Conservation (phyloP, 1,140 invertebrate genomes). For the Drosophila nigromelanica region DNA sequence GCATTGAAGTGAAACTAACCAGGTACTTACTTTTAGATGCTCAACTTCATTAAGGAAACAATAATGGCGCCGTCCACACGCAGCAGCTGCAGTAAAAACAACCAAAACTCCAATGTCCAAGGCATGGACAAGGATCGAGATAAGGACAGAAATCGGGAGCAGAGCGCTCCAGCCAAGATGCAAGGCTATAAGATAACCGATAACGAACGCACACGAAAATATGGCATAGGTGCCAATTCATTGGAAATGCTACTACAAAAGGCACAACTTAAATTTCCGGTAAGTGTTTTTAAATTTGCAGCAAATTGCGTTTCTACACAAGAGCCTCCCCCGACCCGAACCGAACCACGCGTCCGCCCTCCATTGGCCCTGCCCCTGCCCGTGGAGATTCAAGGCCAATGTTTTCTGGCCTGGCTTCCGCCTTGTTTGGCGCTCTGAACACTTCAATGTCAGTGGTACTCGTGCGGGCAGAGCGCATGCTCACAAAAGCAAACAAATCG, state of each 20-base stretch:
- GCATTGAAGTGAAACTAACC: background rate
- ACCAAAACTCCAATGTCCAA: conserved; percentile 19
- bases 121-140: conserved; percentile 30
- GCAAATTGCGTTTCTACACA: conserved; percentile 34
- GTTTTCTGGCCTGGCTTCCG: conserved; percentile 61
- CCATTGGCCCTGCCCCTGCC: conserved; percentile 47
- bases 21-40: conserved; percentile 44
- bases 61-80: conserved; percentile 78
- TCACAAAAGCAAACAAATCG: conserved; percentile 13
- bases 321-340: background rate
- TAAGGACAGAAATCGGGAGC: conserved; percentile 32
- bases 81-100: conserved; percentile 39
- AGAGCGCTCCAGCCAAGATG: conserved; percentile 77
- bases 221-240: conserved; percentile 88
- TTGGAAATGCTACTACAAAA: conserved; percentile 87
- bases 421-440: conserved; percentile 48
- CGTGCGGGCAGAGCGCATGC: conserved; percentile 54
- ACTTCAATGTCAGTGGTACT: conserved; percentile 55
- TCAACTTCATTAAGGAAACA: conserved; percentile 73
- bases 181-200: conserved; percentile 90
- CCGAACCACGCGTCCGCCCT: conserved; percentile 9
- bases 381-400: conserved; percentile 69
- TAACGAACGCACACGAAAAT: conserved; percentile 86
- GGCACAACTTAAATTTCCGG: conserved; percentile 88
- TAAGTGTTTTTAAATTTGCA: conserved; percentile 83